phyloP scores from a whole-genome alignment of 2,888 invertebrate genomes.

The Sesia bembeciformis region DNA sequence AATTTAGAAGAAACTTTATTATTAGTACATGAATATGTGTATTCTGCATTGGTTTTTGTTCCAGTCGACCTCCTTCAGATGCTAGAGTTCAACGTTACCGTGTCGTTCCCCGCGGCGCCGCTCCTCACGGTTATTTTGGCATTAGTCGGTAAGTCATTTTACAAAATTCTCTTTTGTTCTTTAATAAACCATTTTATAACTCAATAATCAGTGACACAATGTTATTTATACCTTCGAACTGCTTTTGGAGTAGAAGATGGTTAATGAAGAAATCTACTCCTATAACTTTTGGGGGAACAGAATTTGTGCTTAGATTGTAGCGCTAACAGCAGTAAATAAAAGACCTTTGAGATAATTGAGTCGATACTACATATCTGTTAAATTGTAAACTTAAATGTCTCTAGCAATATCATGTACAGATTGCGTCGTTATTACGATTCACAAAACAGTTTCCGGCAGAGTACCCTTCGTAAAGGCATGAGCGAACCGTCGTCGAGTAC shows the following conservation, averaged over 20 bases:
- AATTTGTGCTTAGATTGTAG: no score
- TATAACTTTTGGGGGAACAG: no score
- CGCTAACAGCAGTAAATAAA: no score
- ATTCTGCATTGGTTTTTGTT: constrained; percentile 38
- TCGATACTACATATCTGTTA: no score
- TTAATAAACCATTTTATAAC: no score
- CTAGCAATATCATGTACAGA: neutral
- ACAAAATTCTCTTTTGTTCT: neutral
- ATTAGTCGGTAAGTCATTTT: constrained; percentile 91
- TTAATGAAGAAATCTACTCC: no score
- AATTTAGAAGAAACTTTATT: no score
- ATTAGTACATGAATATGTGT: no score
- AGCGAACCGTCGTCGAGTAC: constrained; percentile 1
- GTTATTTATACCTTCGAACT: no score
- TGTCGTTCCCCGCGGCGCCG: constrained; percentile 97
- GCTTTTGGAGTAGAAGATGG: no score
- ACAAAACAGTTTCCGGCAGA: neutral
- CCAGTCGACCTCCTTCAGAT: constrained; percentile 97
- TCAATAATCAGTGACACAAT: no score
- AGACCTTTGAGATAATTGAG: no score
- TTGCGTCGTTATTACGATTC: neutral
- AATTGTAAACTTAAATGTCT: neutral
- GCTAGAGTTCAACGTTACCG: constrained; percentile 96
- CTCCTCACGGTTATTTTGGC: constrained; percentile 97
- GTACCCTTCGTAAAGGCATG: neutral